These are phyloP conservation scores for Calypte anna DNA, from an alignment of 2,113 vertebrate species.

Conservation along the genomic window DNA sequence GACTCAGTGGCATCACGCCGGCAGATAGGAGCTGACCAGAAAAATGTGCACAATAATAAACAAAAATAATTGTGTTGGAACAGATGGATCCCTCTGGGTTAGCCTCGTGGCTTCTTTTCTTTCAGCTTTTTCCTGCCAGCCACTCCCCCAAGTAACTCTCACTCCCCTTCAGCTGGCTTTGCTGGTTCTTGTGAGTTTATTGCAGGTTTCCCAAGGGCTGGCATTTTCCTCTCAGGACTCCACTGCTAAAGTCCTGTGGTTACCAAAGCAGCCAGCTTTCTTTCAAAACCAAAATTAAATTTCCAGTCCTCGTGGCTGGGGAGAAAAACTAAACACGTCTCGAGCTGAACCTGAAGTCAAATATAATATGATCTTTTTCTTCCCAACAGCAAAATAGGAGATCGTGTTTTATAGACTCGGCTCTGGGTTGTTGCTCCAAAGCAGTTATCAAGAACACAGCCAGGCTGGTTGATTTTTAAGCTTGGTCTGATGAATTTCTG, in stretches of 20 bases:
- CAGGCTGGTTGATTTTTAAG: not conserved
- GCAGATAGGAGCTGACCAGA: not conserved
- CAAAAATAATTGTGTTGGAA: not conserved
- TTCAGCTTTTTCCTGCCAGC: not conserved
- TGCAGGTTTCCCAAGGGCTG: not conserved
- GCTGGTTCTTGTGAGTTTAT: not conserved
- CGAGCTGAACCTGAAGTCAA: not conserved
- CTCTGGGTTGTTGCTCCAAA: not conserved
- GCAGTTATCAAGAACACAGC: not conserved
- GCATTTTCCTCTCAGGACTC: not conserved
- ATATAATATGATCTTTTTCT: not conserved
- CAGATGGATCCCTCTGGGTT: not conserved
- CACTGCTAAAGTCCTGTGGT: not conserved
- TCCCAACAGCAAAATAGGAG: not conserved
- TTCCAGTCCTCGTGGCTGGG: not conserved
- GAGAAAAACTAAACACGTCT: not conserved
- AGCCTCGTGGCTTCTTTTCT: not conserved
- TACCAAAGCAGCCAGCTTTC: not conserved
- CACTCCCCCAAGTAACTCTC: not conserved
- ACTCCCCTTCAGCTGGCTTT: not conserved
- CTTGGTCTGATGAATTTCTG: not conserved
- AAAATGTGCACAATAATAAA: not conserved
- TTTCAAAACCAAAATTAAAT: slow-evolving; percentile 25
- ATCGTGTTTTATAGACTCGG: not conserved
- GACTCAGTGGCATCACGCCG: not conserved